Base-by-base conservation (phyloP, 2,797 vertebrate species). In the Ispidina picta region DNA sequence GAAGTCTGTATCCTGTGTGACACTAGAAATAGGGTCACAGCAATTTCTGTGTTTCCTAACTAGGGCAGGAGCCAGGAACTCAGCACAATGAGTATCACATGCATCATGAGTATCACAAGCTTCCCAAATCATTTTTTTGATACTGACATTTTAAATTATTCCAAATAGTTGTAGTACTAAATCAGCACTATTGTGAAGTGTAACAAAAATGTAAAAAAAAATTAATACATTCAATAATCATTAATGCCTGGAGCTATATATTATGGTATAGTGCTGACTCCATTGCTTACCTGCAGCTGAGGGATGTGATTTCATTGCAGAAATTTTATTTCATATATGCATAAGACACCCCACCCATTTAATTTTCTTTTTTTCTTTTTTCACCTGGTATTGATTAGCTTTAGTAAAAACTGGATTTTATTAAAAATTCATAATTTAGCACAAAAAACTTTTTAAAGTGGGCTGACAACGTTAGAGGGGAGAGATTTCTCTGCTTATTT, bases 141-240 rank as follows among this genome's bases (percentile, higher is more conserved):
- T 79, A 23, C 20, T 84, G 75, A 63, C 54, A 37, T 79, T 46
- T 73, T 69, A 90, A 76, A 68, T 92, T 84, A 65, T 80, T 92
- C 49, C 72, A 33, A 87, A 31, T 39, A 74, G 90, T 54, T 43
- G 17, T 64, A 48, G 58, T 39, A 72, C 21, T 89, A 73, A 88
- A 74, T 92, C 82, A 80, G 51, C 58, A n/a, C 23, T 59, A 33
- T 69, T 87, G 48, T 56, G 59, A 77, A 85, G 43, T 35, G 63
- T 41, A 66, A 35, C 73, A 69, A 35, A 37, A 75, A 64, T 22
- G 35, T 69, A 9, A 29, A 28, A 44, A 62, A 26, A 52, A 12
- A 26, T 12, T 39, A 23, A 49, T 16, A n/a, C n/a, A 16, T 20
- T 93, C 62, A 18, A 6, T 64, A 80, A 65, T 65, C 29, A 41